phyloP scores from a whole-genome alignment of 2,888 invertebrate genomes.

The Lasioglossum malachurum region DNA sequence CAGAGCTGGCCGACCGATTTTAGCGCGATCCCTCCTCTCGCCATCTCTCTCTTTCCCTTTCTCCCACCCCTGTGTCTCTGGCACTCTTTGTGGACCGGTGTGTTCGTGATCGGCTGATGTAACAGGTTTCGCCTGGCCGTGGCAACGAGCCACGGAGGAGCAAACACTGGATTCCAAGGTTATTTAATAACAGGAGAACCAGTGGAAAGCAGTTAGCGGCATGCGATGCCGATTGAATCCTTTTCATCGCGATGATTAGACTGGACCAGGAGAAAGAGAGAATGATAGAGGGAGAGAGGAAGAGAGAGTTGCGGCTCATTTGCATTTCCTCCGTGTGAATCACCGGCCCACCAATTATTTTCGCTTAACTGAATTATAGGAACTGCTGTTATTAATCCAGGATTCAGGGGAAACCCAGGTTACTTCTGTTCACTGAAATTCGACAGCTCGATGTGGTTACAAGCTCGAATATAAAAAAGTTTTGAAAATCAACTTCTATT shows the following conservation, averaged over 20 bases:
- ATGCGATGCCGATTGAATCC: constrained; percentile 25
- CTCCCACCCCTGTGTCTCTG: neutral
- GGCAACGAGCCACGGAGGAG: constrained; percentile 51
- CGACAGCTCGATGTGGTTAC: neutral
- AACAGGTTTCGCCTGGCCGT: constrained; percentile 55
- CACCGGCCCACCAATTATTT: neutral
- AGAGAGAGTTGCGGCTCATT: neutral
- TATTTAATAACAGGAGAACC: constrained; percentile 50
- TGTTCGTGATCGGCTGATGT: constrained; percentile 57
- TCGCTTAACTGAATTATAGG: neutral
- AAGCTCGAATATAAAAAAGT: too few relatives aligned
- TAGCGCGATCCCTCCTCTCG: constrained; percentile 40
- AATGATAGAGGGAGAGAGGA: neutral
- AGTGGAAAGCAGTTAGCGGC: constrained; percentile 18
- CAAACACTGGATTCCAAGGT: constrained; percentile 52
- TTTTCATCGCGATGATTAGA: constrained; percentile 19
- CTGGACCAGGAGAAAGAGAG: neutral
- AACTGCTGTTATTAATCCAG: neutral
- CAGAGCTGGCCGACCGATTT: constrained; percentile 54
- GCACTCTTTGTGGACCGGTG: constrained; percentile 16
- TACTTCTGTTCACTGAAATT: neutral
- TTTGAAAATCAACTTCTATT: too few relatives aligned
- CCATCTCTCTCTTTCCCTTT: neutral
- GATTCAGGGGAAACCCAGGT: neutral
- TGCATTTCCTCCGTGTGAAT: neutral